Percentiles rank a stretch among this genome's conserved stretches.
Conservation (phyloP, 2,797 vertebrate genomes). For the Hylomyscus alleni region DNA sequence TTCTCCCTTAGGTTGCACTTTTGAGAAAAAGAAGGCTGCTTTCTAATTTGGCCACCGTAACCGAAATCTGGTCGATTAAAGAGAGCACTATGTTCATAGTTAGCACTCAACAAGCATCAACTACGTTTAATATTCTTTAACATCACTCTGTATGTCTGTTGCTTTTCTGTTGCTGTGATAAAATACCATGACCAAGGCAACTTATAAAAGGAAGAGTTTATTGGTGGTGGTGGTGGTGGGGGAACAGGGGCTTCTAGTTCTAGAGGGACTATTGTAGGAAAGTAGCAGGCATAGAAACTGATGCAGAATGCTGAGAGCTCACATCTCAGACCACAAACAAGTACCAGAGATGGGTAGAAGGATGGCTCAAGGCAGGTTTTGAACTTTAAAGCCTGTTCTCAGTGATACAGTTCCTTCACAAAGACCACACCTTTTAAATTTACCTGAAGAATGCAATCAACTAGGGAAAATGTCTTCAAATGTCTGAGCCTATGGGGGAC, state of each 20-base stretch:
- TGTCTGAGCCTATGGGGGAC: not conserved
- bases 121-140: not conserved
- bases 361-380: not conserved
- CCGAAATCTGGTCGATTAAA: not conserved
- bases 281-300: not conserved
- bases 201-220: not conserved
- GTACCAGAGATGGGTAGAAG: not conserved
- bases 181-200: not conserved
- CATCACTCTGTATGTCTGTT: not conserved
- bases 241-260: not conserved
- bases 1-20: not conserved
- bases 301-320: not conserved
- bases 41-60: not conserved
- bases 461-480: not conserved
- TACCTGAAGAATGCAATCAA: too few species aligned
- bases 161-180: not conserved
- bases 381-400: not conserved
- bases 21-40: not conserved
- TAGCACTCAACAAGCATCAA: not conserved
- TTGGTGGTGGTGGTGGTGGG: fast-evolving
- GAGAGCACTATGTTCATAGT: not conserved
- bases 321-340: not conserved
- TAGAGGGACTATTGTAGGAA: not conserved
- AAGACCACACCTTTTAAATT: not conserved
- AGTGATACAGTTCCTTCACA: not conserved